Percentiles rank a stretch among this genome's conserved stretches.
These are phyloP conservation scores for Nasalis larvatus DNA, from an alignment of 2,113 vertebrate species.

Conservation along the genomic window DNA sequence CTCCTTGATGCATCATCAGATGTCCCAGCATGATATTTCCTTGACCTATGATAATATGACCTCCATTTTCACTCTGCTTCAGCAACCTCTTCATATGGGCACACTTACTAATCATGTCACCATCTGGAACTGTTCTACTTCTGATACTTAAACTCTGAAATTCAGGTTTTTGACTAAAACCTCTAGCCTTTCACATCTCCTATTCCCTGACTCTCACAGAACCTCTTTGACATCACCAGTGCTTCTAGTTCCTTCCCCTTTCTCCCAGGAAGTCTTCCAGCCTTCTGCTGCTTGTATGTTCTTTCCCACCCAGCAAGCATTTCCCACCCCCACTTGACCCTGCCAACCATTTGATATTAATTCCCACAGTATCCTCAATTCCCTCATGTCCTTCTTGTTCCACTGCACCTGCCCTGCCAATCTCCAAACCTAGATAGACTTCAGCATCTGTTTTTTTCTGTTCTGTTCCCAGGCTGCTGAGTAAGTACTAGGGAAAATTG, in stretches of 20 bases:
- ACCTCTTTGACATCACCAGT: neutral
- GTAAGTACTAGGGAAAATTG: constrained; percentile 55
- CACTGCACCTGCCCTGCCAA: constrained; percentile 71
- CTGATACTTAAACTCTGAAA: constrained; percentile 17
- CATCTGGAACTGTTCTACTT: constrained; percentile 35
- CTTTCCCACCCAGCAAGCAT: neutral
- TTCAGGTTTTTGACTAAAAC: neutral
- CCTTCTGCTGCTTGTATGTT: neutral
- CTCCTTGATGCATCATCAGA: neutral
- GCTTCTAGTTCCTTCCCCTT: neutral
- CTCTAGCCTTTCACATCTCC: neutral
- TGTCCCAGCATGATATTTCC: neutral
- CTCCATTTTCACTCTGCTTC: neutral
- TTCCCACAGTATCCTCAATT: constrained; percentile 43
- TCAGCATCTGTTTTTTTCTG: constrained; percentile 71
- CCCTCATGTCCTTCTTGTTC: constrained; percentile 15
- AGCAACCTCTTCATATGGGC: constrained; percentile 1
- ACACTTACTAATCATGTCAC: constrained; percentile 1
- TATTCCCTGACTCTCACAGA: constrained; percentile 29
- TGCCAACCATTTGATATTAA: constrained; percentile 49
- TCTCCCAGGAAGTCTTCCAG: neutral
- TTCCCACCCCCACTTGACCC: neutral
- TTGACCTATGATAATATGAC: neutral
- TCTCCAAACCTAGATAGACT: constrained; percentile 61
- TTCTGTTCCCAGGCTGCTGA: constrained; percentile 63